Conservation (phyloP, 1,140 invertebrate species). For the Ips typographus region DNA sequence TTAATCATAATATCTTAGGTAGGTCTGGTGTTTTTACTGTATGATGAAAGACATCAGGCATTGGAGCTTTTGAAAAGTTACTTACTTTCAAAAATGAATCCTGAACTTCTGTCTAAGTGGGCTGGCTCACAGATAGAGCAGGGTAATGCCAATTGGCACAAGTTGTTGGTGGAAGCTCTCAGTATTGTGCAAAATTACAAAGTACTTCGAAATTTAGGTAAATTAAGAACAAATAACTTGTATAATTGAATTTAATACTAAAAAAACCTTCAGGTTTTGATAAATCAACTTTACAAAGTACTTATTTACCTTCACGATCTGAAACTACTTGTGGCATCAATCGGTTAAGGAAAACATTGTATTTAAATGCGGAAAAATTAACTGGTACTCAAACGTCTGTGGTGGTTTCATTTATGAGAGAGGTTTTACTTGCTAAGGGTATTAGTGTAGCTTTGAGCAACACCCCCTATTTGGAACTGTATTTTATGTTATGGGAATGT, state of each 20-base stretch:
- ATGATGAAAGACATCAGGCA: constrained; percentile 32
- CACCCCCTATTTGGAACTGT: constrained; percentile 39
- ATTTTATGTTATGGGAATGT: constrained; percentile 43
- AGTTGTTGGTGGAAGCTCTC: constrained; percentile 43
- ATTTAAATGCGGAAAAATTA: constrained; percentile 42
- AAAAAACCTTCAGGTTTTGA: constrained; percentile 37
- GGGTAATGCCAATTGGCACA: constrained; percentile 35
- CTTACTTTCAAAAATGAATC: constrained; percentile 9
- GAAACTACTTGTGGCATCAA: constrained; percentile 29
- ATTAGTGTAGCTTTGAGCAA: not conserved
- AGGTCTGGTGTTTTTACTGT: constrained; percentile 41
- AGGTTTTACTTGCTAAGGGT: not conserved
- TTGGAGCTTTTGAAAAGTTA: constrained; percentile 32
- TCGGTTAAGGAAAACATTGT: constrained; percentile 38
- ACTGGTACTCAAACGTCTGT: constrained; percentile 19
- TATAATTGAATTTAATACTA: not conserved
- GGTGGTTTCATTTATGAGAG: constrained; percentile 14
- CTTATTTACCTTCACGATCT: constrained; percentile 36
- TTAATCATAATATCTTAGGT: constrained; percentile 14
- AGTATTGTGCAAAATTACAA: constrained; percentile 45
- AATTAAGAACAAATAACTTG: constrained; percentile 7
- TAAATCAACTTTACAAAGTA: constrained; percentile 29
- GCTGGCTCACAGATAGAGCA: not conserved
- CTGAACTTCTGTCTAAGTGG: constrained; percentile 34
- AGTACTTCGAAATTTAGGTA: constrained; percentile 37